Evolutionary conservation across 1,140 invertebrate species (phyloP).

Genomic region (Apis laboriosa): DNA sequence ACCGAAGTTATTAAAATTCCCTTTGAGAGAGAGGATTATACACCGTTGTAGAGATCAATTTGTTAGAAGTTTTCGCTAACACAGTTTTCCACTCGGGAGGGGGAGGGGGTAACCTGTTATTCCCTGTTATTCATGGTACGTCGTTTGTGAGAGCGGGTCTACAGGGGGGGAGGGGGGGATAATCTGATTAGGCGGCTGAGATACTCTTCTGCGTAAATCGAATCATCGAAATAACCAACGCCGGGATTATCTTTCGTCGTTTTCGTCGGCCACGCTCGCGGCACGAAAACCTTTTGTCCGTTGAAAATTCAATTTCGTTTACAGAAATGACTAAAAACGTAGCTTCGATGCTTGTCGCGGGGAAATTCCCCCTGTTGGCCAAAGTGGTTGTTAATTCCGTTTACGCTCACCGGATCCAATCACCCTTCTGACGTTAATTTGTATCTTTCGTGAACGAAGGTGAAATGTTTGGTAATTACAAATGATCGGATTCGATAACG

Average conservation of each 20-base stretch:
- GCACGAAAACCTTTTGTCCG: constrained; percentile 4
- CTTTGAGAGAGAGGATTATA: neutral
- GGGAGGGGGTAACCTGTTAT: neutral
- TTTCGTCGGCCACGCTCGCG: constrained; percentile 14
- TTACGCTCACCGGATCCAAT: neutral
- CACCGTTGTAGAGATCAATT: neutral
- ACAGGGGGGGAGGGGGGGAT: constrained; percentile 18
- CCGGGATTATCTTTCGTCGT: constrained; percentile 41
- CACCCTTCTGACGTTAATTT: neutral
- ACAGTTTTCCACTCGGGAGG: neutral
- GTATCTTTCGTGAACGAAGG: neutral
- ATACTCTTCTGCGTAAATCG: constrained; percentile 48
- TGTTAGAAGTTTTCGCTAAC: constrained; percentile 3
- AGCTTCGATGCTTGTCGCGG: too few species aligned
- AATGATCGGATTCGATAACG: too few species aligned
- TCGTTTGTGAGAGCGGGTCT: constrained; percentile 12
- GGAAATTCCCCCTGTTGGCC: neutral
- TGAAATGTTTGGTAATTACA: neutral
- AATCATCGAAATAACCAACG: constrained; percentile 46
- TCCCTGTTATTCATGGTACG: neutral
- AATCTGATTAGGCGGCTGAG: constrained; percentile 50
- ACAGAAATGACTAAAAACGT: neutral
- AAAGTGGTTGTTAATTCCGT: neutral
- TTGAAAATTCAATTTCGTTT: constrained; percentile 25
- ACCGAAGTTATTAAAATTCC: neutral